Evolutionary conservation across 2,888 invertebrate species (phyloP).

Genomic region (Chaitophorus viminalis): DNA sequence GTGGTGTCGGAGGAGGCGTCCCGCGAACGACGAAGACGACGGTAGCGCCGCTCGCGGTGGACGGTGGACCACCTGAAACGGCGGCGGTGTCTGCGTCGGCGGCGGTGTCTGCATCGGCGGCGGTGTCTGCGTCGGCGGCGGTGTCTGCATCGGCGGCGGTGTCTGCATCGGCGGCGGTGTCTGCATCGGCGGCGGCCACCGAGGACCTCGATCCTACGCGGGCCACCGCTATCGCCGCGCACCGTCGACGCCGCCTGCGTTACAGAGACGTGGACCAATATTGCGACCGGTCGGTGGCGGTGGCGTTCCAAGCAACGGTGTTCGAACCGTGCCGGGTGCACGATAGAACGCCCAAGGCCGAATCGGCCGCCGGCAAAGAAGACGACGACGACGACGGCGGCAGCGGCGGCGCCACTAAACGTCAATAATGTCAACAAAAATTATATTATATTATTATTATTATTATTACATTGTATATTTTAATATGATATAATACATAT

Average conservation of each 20-base stretch:
- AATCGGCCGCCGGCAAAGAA: too few relatives aligned
- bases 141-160: rapidly evolving
- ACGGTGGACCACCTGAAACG: background rate
- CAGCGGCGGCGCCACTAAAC: background rate
- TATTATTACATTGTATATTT: too few relatives aligned
- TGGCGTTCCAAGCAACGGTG: background rate
- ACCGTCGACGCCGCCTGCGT: background rate
- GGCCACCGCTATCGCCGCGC: background rate
- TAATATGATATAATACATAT: too few relatives aligned
- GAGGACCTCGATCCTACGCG: background rate
- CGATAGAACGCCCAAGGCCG: background rate
- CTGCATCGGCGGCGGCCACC: too few relatives aligned
- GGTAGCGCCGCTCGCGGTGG: background rate
- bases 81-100: too few relatives aligned
- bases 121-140: too few relatives aligned
- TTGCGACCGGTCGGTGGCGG: conserved; percentile 5
- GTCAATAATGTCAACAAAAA: background rate
- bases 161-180: too few relatives aligned
- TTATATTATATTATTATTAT: too few relatives aligned
- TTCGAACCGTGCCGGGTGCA: background rate
- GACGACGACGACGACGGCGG: too few relatives aligned
- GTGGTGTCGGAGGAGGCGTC: too few relatives aligned
- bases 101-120: too few relatives aligned
- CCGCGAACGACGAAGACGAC: too few relatives aligned
- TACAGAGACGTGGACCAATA: background rate